Base-by-base conservation (phyloP, 1,140 invertebrate genomes). In the Mya arenaria region DNA sequence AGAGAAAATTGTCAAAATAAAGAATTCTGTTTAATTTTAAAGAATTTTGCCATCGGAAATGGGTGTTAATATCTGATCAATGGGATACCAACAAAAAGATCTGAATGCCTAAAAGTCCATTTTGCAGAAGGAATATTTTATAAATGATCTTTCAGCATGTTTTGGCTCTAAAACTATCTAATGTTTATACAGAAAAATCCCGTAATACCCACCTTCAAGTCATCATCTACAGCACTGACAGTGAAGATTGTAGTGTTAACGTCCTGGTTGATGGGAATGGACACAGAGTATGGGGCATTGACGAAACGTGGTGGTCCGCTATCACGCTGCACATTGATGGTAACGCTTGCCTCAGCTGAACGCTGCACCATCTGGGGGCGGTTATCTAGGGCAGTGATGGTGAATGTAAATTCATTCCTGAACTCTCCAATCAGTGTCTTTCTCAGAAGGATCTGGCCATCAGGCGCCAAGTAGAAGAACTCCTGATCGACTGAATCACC, bases 391-490 rank as follows among this genome's bases (percentile, higher is more conserved):
- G 81, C 85, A 30, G 41, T 19, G 13, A 86, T 83, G 8, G 82
- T 69, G 65, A 88, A 88, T 28, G 58, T 65, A 56, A 87, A 89
- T 23, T 34, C 28, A 41, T 74, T 82, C 44, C 66, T 52, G 4
- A 41, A 19, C 6, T 37, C 48, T 23, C 62, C 63, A 15, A 56
- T 55, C 25, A 91, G 80, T 23, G 86, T 69, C 69, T 87, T 82
- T 37, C 84, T 87, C 13, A 88, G 68, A 34, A 75, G 71, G 19
- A 91, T 77, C 2, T 72, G 36, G 19, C 90, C 90, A 30, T 85
- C 84, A 28, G 84, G 84, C 41, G 86, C 80, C 0, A 90, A 68
- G 55, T 86, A 90, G 82, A 91, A 90, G 75, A 82, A 91, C 13
- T 74, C 69, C 15, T 78, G 56, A 10, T 73, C 60, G 30, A 34